Evolutionary conservation across 2,888 invertebrate genomes (phyloP), one percentile per base, ranked within the genome.

Genomic region (Pantelozetes paolii): DNA sequence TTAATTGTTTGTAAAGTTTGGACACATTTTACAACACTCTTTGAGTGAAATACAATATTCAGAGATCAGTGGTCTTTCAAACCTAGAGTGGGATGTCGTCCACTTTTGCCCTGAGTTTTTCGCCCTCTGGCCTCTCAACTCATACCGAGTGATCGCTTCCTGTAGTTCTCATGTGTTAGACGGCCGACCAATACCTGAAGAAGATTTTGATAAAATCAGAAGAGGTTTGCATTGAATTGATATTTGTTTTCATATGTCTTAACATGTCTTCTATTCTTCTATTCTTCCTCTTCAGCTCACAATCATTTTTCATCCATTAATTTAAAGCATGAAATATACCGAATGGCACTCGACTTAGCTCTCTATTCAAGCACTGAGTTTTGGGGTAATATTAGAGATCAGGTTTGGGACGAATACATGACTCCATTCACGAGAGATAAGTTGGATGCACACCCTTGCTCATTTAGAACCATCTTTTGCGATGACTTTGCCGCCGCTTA

Each of bases 21-120:
- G 97, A 0, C 89, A 90, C 78, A 87, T 89, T 0, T 84, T 98
- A 62, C 92, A 96, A 78, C 90, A 94, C 83, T 83, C 96, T 77
- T 84, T 97, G 42, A 91, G 93, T 0, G 88, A 87, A 80, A 88
- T 90, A 0, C 89, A 89, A 20, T 92, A 91, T 82, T 79, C 74
- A 72, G 93, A 94, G 81, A 87, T 94, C 0, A 88, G 93, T 2
- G 95, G 95, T 0, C 83, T 90, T 28, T 89, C 89, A 0, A 92
- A 91, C 81, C 87, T 96, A 0, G 97, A 97, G 84, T 94, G 94
- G 93, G 98, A 98, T 82, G 91, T 92, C 0, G 89, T 91, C 0
- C 89, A 90, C 80, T 87, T 94, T 0, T 89, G 90, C 76, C 89
- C 91, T 0, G 86, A 91, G 79, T 90, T 97, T 73, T 87, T 97